Conservation (phyloP, 23 tunicate genomes). For the Corella eumyota region DNA sequence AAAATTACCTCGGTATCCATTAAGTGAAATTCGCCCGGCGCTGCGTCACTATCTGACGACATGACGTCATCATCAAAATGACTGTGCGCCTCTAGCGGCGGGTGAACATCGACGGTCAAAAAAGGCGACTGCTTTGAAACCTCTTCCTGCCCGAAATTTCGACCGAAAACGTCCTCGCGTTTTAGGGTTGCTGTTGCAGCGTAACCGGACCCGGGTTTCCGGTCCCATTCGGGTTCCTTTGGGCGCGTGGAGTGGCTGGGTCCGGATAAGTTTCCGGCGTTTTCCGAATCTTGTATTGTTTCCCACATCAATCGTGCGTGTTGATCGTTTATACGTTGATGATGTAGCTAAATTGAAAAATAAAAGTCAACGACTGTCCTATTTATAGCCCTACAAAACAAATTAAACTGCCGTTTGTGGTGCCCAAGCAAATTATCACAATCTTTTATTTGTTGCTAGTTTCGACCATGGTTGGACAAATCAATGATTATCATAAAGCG, state of each 20-base stretch:
- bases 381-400: too few species aligned
- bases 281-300: slow-evolving; percentile 24
- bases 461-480: too few species aligned
- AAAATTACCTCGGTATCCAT: slow-evolving; percentile 5
- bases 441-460: too few species aligned
- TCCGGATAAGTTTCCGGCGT: slow-evolving; percentile 3
- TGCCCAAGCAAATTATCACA: too few species aligned
- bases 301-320: slow-evolving; percentile 57
- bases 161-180: slow-evolving; percentile 20
- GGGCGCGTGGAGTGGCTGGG: background rate
- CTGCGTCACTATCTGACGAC: slow-evolving; percentile 60
- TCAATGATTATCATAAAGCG: too few species aligned
- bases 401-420: too few species aligned
- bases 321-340: slow-evolving; percentile 23
- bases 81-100: background rate
- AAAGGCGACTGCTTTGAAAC: slow-evolving; percentile 5
- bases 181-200: slow-evolving; percentile 10
- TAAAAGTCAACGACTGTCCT: background rate
- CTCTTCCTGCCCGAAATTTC: background rate
- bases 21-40: slow-evolving; percentile 38
- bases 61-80: too few species aligned
- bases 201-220: slow-evolving; percentile 7
- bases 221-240: background rate
- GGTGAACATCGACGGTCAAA: slow-evolving; percentile 4
- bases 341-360: slow-evolving; percentile 26